Evolutionary conservation across 2,888 invertebrate genomes (phyloP).

Genomic region (Villa cingulata): DNA sequence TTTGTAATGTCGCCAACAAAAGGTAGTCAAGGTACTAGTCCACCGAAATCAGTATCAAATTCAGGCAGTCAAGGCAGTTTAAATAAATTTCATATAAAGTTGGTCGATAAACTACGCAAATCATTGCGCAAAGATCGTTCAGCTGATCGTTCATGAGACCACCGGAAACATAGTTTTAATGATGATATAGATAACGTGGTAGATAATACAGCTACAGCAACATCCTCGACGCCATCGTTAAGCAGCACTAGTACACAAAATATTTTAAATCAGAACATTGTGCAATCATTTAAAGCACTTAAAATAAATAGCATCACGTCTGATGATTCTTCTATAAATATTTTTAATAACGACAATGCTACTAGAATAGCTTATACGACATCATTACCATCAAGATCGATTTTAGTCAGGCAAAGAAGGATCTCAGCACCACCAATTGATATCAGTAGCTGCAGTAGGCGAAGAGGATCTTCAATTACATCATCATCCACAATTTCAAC

Average conservation of each 20-base stretch:
- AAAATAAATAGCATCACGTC: background rate
- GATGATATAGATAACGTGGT: constrained; percentile 12
- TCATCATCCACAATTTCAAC: background rate
- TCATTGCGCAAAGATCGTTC: constrained; percentile 41
- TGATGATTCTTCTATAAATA: background rate
- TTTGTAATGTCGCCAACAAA: constrained; percentile 49
- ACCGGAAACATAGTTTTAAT: constrained; percentile 7
- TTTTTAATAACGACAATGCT: background rate
- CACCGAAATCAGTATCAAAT: constrained; percentile 38
- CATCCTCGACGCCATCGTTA: constrained; percentile 7
- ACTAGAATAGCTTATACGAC: background rate
- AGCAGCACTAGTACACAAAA: constrained; percentile 8
- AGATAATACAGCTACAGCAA: constrained; percentile 6
- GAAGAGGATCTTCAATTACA: constrained; percentile 4
- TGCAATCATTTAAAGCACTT: constrained; percentile 2
- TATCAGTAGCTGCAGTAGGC: constrained; percentile 4
- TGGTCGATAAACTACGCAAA: constrained; percentile 57
- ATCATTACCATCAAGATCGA: background rate
- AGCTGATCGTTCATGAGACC: constrained; percentile 14
- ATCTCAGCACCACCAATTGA: constrained; percentile 5
- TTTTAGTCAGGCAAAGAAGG: background rate
- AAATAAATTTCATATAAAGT: constrained; percentile 57
- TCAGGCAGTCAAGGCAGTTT: constrained; percentile 46
- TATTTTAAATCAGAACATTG: constrained; percentile 10
- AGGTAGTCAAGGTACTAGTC: constrained; percentile 39